Base-by-base conservation (phyloP, 2,888 invertebrate species). In the Ditula angustiorana region DNA sequence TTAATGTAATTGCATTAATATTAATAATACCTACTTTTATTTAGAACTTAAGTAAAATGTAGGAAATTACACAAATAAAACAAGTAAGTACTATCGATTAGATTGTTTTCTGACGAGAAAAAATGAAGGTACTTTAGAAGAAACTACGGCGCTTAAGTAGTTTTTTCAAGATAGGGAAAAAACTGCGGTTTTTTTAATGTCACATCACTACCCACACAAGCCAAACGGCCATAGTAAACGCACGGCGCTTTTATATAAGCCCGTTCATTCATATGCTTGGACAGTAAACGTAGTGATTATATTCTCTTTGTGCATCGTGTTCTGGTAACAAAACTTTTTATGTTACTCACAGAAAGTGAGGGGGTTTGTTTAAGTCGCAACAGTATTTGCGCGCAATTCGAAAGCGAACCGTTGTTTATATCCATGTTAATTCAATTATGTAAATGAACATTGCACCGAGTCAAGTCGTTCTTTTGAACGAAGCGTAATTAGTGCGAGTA, bases 321-420 rank as follows among this genome's bases (percentile, higher is more conserved):
- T 58, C 46, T 56, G 33, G 24, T 56, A 56, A 56, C 53, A 35
- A 55, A 47, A 49, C 24, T 61, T 58, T 58, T 53, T 37, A 57
- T 37, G 35, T 23, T 59, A 28, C 52, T 62, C 49, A 41, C 69
- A 67, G 76, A 85, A 81, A 83, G 75, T 68, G 75, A 78, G 70
- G 74, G 73, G 49, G 46, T 74, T 72, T 66, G 66, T 74, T 72
- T 69, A 67, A 71, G 70, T 70, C 61, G 63, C 53, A 50, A 35
- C 46, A 37, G 37, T 52, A 78, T 78, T 78, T 75, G 78, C 80
- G 81, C 79, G 76, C 76, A 72, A 71, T 76, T 77, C 61, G 79
- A 83, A 83, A 83, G 82, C 72, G 74, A 78, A 78, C 72, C 73
- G 74, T 66, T 69, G 58, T 57, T 67, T 52, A 50, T 49, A 64